Conservation (phyloP, 2,113 vertebrate genomes). For the Rhinopomastus cyanomelas region DNA sequence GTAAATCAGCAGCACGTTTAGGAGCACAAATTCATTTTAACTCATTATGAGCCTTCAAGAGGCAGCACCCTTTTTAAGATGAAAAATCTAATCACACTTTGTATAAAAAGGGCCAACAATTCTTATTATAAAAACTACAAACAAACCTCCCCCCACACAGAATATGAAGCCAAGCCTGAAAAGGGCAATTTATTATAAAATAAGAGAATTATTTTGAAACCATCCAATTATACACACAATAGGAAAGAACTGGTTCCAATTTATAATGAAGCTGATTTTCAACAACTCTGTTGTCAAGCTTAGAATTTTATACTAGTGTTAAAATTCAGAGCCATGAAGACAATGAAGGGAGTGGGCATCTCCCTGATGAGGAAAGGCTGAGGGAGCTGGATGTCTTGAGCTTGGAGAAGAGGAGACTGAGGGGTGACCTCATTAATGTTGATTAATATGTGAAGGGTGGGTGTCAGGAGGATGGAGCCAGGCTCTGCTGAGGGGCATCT, state of each 20-base stretch:
- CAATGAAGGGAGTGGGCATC: no score
- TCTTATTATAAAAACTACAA: not conserved
- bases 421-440: no score
- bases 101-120: not conserved
- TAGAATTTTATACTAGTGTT: not conserved
- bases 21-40: not conserved
- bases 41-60: not conserved
- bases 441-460: no score
- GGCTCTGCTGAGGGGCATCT: no score
- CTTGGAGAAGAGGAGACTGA: no score
- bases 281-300: slow-evolving; percentile 2
- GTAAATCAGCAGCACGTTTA: not conserved
- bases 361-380: no score
- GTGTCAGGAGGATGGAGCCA: no score
- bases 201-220: not conserved
- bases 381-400: no score
- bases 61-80: not conserved
- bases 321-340: no score
- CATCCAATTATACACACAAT: not conserved
- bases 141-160: not conserved
- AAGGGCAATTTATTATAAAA: not conserved
- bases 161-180: not conserved
- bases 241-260: slow-evolving; percentile 1
- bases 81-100: not conserved
- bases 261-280: not conserved